Conservation (phyloP, 2,888 invertebrate species). For the Euplexia lucipara region DNA sequence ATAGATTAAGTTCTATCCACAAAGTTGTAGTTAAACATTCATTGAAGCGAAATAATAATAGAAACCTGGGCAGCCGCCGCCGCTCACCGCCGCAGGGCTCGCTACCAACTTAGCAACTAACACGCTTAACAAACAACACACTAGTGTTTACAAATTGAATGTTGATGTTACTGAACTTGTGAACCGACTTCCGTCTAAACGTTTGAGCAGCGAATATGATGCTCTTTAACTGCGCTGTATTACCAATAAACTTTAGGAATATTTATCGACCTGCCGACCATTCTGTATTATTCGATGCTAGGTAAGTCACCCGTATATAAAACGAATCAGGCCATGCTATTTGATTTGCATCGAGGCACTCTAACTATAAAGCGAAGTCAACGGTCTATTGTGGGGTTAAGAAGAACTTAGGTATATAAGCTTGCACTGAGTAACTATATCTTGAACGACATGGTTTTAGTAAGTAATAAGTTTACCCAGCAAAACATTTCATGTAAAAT, state of each 20-base stretch:
- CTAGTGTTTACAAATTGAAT: slow-evolving; percentile 9
- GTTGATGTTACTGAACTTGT: slow-evolving; percentile 14
- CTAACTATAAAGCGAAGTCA: slow-evolving; percentile 20
- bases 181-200: background rate
- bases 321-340: background rate
- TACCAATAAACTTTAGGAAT: background rate
- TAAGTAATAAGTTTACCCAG: too few relatives aligned
- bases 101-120: slow-evolving; percentile 5
- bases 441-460: too few relatives aligned
- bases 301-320: background rate
- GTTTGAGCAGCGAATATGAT: background rate
- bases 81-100: background rate
- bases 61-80: background rate
- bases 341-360: background rate
- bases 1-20: too few relatives aligned
- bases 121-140: background rate
- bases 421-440: background rate
- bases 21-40: slow-evolving; percentile 2
- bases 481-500: too few relatives aligned
- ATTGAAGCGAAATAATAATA: slow-evolving; percentile 5
- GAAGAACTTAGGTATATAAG: slow-evolving; percentile 1
- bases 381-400: background rate
- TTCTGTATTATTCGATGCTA: too few relatives aligned
- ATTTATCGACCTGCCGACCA: background rate
- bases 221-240: background rate